These are phyloP conservation scores for Sebastes goodei DNA, from an alignment of 2,797 vertebrate genomes.

Conservation along the genomic window DNA sequence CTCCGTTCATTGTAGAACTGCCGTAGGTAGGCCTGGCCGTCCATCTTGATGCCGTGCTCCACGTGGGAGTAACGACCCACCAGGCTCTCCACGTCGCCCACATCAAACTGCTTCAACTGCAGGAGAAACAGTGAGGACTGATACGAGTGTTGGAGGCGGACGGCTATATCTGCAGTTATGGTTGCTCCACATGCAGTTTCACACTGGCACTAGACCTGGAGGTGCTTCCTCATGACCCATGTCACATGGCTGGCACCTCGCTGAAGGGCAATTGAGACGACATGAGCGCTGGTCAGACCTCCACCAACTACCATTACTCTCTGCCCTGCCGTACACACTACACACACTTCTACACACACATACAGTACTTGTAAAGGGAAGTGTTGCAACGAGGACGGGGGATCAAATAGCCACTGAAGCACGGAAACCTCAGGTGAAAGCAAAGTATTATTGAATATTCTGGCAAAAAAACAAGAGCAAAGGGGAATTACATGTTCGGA, in stretches of 20 bases:
- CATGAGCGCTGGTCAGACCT: constrained; percentile 84
- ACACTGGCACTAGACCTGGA: constrained; percentile 76
- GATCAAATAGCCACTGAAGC: not conserved
- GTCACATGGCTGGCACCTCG: constrained; percentile 84
- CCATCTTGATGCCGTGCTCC: constrained; percentile 85
- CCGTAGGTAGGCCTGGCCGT: constrained; percentile 80
- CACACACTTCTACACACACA: constrained; percentile 53
- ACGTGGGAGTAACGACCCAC: constrained; percentile 85
- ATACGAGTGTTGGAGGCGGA: not conserved
- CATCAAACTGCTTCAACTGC: constrained; percentile 86
- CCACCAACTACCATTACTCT: constrained; percentile 84
- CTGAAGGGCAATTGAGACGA: constrained; percentile 81
- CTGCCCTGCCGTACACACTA: constrained; percentile 77
- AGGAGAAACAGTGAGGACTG: not conserved
- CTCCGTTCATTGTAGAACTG: constrained; percentile 85
- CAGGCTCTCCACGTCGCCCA: constrained; percentile 84
- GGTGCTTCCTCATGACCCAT: constrained; percentile 86
- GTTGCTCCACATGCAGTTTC: constrained; percentile 33
- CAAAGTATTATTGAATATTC: not conserved
- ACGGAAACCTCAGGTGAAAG: not conserved
- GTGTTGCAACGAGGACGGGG: not conserved
- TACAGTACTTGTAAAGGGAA: not conserved
- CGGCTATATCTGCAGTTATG: not conserved
- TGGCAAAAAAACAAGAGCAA: not conserved
- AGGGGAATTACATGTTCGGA: not conserved